These are phyloP conservation scores for Craseonycteris thonglongyai DNA, from an alignment of 2,113 vertebrate genomes.

Conservation along the genomic window DNA sequence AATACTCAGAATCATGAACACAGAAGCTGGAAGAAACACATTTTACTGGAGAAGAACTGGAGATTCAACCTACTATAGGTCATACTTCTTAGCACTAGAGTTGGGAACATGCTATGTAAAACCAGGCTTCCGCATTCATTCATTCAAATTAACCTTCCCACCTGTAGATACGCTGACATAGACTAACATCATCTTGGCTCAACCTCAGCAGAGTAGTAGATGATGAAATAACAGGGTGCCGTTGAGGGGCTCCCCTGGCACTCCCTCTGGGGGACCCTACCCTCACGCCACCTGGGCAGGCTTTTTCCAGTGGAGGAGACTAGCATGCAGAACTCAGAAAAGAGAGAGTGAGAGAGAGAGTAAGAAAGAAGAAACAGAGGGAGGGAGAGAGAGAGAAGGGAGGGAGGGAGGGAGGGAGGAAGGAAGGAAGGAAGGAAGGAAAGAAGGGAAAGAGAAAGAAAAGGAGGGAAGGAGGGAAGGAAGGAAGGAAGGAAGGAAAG, in stretches of 20 bases:
- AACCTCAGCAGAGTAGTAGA: neutral
- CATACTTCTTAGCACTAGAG: neutral
- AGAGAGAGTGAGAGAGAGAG: neutral
- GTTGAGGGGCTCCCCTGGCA: neutral
- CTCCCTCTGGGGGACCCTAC: neutral
- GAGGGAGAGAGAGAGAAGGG: neutral
- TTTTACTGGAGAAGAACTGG: neutral
- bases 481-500: too few relatives aligned
- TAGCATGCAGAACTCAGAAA: neutral
- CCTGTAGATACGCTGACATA: accelerated
- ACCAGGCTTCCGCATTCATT: neutral
- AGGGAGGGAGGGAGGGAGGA: too few relatives aligned
- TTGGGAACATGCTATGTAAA: neutral
- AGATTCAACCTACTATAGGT: neutral
- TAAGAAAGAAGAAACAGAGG: neutral
- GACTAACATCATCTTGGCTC: neutral
- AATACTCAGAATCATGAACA: neutral
- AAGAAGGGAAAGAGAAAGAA: too few relatives aligned
- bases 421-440: too few relatives aligned
- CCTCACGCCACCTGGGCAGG: neutral
- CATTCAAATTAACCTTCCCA: neutral
- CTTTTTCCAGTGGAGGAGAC: neutral
- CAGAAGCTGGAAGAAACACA: neutral
- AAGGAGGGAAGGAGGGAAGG: neutral
- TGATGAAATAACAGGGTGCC: neutral